Conservation (phyloP, 2,113 vertebrate genomes). For the Ancistrus triradiatus region DNA sequence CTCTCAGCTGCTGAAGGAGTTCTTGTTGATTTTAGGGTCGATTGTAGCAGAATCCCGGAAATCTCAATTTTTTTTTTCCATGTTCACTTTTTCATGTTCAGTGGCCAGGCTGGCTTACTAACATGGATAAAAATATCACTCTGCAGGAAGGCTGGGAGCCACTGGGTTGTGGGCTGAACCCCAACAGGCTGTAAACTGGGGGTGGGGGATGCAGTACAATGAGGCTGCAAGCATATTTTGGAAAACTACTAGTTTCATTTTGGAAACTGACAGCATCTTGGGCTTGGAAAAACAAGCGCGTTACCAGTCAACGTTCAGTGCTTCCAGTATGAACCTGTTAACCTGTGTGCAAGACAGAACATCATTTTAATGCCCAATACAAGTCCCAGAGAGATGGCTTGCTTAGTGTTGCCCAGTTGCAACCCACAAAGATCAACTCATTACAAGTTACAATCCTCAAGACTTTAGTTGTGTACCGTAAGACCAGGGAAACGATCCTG, state of each 20-base stretch:
- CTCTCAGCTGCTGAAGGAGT: no score
- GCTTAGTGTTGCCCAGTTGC: no score
- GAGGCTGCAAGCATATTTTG: neutral
- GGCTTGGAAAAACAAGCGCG: neutral
- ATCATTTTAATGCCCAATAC: neutral
- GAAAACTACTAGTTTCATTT: neutral
- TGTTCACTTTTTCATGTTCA: conserved; percentile 3
- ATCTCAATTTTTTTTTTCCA: conserved; percentile 32
- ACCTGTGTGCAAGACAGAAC: no score
- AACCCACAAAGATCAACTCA: no score
- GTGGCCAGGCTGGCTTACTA: conserved; percentile 6
- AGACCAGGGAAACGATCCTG: no score
- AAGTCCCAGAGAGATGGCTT: no score
- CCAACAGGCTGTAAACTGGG: neutral
- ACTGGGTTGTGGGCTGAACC: neutral
- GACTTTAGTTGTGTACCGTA: no score
- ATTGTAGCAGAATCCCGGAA: conserved; percentile 35
- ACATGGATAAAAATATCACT: conserved; percentile 45
- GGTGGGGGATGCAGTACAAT: no score
- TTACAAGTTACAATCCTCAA: no score
- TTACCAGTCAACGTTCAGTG: no score
- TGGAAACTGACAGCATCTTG: neutral
- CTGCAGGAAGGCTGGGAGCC: neutral
- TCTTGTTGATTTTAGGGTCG: no score
- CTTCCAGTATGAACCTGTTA: no score